Conservation (phyloP, 1,140 invertebrate genomes). For the Drosophila willistoni region DNA sequence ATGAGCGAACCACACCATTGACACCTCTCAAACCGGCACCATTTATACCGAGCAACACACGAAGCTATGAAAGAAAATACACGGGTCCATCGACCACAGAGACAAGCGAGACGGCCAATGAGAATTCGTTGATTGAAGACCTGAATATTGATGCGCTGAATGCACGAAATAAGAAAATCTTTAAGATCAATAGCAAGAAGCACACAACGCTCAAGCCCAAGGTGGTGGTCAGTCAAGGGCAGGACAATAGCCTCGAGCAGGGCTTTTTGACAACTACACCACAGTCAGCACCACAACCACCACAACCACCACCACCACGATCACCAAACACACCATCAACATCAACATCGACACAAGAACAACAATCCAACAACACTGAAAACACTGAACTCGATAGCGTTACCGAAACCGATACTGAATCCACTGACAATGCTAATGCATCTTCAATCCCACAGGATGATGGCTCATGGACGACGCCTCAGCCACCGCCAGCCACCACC, state of each 20-base stretch:
- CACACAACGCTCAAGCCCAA: conserved; percentile 79
- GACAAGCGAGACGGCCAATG: conserved; percentile 45
- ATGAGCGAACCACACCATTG: conserved; percentile 69
- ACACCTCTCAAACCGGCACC: conserved; percentile 70
- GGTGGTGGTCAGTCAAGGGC: conserved; percentile 28
- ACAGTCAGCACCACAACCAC: conserved; percentile 45
- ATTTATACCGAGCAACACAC: conserved; percentile 74
- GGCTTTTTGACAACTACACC: conserved; percentile 74
- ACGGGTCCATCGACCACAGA: conserved; percentile 73
- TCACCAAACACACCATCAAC: conserved; percentile 45
- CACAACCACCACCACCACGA: conserved; percentile 38
- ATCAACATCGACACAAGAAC: conserved; percentile 32
- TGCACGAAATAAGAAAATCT: conserved; percentile 84
- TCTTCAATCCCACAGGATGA: conserved; percentile 74
- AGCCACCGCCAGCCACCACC: conserved; percentile 83
- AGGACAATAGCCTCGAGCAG: conserved; percentile 30
- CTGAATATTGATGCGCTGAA: conserved; percentile 83
- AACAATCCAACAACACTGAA: conserved; percentile 18
- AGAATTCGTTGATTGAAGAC: conserved; percentile 81
- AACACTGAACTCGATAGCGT: conserved; percentile 9
- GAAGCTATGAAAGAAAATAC: conserved; percentile 79
- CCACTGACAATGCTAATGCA: conserved; percentile 75
- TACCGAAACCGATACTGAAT: conserved; percentile 31
- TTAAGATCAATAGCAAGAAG: conserved; percentile 83
- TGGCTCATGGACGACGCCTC: conserved; percentile 38